Evolutionary conservation across 2,888 invertebrate species (phyloP).

Genomic region (Synanthedon vespiformis): DNA sequence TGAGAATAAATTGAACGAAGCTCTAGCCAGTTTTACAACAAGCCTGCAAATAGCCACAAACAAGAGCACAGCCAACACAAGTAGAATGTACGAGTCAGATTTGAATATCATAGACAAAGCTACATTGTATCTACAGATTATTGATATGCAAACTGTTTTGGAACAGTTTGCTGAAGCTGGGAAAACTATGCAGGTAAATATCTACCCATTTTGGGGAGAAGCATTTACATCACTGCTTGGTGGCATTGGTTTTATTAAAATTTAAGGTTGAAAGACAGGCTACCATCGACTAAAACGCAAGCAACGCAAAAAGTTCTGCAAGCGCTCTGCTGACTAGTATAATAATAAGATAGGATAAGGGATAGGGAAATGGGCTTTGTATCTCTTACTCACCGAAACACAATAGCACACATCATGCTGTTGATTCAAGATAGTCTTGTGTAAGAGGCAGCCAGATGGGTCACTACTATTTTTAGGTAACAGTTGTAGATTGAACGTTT

Average conservation of each 20-base stretch:
- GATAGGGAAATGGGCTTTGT: too few relatives aligned
- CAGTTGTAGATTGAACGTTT: too few relatives aligned
- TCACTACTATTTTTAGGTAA: too few relatives aligned
- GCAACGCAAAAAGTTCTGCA: too few relatives aligned
- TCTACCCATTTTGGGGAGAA: not conserved
- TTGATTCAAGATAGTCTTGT: not conserved
- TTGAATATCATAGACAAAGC: constrained; percentile 82
- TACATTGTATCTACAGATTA: constrained; percentile 87
- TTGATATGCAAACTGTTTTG: constrained; percentile 78
- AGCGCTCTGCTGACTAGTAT: too few relatives aligned
- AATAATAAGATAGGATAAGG: too few relatives aligned
- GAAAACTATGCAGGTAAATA: constrained; percentile 78
- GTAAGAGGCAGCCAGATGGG: too few relatives aligned
- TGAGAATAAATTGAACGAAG: constrained; percentile 76
- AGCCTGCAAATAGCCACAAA: constrained; percentile 77
- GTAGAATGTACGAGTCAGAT: constrained; percentile 42
- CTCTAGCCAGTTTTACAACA: constrained; percentile 79
- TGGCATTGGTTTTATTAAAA: not conserved
- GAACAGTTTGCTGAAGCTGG: constrained; percentile 84
- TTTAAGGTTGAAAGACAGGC: not conserved
- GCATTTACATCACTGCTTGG: not conserved
- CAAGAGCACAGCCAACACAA: constrained; percentile 31
- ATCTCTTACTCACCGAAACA: too few relatives aligned
- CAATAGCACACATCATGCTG: not conserved
- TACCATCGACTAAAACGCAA: too few relatives aligned